A percentile compares a stretch with the other conserved stretches of the same genome.
Conservation (phyloP, 1,140 invertebrate genomes). For the Papilio helenus region DNA sequence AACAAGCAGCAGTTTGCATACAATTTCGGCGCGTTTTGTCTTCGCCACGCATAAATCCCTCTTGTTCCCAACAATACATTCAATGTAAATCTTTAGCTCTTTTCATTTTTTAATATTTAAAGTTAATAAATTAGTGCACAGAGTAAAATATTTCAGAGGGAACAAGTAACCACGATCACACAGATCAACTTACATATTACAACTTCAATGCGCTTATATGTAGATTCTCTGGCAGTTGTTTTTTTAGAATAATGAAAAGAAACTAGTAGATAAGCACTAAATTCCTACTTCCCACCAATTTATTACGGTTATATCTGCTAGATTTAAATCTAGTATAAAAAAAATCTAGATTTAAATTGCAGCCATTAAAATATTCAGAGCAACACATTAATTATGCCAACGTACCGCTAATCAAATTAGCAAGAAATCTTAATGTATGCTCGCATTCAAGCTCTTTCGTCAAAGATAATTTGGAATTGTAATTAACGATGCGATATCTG, state of each 20-base stretch:
- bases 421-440: constrained; percentile 16
- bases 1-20: constrained; percentile 29
- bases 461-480: constrained; percentile 28
- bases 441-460: constrained; percentile 25
- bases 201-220: not conserved
- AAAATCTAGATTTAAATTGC: not conserved
- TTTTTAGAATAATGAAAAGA: not conserved
- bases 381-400: constrained; percentile 6
- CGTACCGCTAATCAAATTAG: constrained; percentile 3
- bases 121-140: constrained; percentile 11
- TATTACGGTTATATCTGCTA: not conserved
- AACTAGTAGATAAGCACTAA: not conserved
- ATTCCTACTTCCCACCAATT: not conserved
- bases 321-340: not conserved
- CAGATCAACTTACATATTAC: not conserved
- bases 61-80: constrained; percentile 36
- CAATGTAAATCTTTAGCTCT: constrained; percentile 23
- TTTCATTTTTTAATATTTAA: constrained; percentile 12
- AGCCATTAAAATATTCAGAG: constrained; percentile 2
- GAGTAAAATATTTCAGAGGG: not conserved
- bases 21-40: constrained; percentile 33
- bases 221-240: not conserved
- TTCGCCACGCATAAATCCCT: constrained; percentile 27
- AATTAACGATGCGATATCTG: constrained; percentile 3
- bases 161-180: not conserved